Base-by-base conservation (phyloP, 2,888 invertebrate species). In the Drosophila imparisetae region DNA sequence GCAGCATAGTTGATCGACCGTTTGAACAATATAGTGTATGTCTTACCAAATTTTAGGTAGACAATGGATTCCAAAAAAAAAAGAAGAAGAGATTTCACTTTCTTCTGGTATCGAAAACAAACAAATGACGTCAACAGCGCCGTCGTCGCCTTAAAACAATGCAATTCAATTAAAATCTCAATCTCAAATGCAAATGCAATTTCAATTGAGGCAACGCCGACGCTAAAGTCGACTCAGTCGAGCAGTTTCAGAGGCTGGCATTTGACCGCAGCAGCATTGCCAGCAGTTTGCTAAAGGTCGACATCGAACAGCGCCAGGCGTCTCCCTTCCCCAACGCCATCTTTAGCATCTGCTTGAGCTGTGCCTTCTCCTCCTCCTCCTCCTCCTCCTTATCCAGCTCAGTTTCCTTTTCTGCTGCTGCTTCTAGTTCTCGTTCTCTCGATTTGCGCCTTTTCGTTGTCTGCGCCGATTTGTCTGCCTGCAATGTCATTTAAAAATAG, bases 401-500 rank as follows among this genome's bases (percentile, higher is more conserved):
- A 34, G 52, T 15, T 21, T 21, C 21, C 30, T 40, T 59, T 60
- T 60, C 62, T 73, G 79, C 85, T 76, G 71, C 27, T 49, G 54
- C 79, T 82, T 72, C 74, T 60, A 75, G 87, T 87, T 24, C 83
- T 84, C 82, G n/a, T 55, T 29, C 13, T 29, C 24, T 67, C 40
- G 50, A 29, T 55, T 49, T 65, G 55, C 48, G 15, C n/a, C 38
- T 50, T 21, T 40, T 18, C 36, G 57, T 42, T 54, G 61, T 63
- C 62, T 80, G 80, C 86, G 86, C 79, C 83, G 85, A 71, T 79
- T 64, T 84, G 83, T 87, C 83, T 87, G 87, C 79, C 72, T 65
- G 55, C 66, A 64, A 53, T 82, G 80, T 75, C 87, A 79, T 87
- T 83, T 83, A 84, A 83, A 83, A 83, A 83, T 83, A 83, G 87